phyloP scores from a whole-genome alignment of 2,888 invertebrate species.

The Aproaerema taeniolella region DNA sequence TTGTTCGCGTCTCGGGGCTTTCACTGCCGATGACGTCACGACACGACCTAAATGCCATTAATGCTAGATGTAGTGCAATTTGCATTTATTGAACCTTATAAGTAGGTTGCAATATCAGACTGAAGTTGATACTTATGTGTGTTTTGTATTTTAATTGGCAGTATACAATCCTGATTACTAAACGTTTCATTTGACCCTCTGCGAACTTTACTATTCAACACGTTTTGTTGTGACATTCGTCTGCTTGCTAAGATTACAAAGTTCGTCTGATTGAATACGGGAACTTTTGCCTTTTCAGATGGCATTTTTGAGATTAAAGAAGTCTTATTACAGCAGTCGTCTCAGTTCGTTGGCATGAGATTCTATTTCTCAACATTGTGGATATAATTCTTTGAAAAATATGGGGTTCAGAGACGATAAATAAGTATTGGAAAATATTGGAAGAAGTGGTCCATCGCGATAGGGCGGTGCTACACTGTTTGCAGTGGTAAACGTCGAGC shows the following conservation, averaged over 20 bases:
- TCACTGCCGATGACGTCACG: constrained; percentile 64
- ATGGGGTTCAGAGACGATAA: background rate
- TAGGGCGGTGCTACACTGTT: constrained; percentile 36
- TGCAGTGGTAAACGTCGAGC: constrained; percentile 31
- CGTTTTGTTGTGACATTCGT: background rate
- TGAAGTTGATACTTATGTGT: background rate
- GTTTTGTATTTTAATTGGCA: background rate
- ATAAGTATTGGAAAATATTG: background rate
- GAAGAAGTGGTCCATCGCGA: constrained; percentile 29
- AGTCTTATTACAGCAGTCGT: background rate
- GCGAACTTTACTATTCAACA: background rate
- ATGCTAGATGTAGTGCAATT: constrained; percentile 57
- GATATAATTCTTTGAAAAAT: background rate
- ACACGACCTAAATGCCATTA: constrained; percentile 12
- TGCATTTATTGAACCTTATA: constrained; percentile 42
- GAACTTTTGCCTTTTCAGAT: background rate
- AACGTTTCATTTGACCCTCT: background rate
- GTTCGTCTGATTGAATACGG: background rate
- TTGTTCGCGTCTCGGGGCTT: constrained; percentile 64
- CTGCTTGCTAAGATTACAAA: too few species aligned
- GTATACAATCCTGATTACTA: background rate
- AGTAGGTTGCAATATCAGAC: background rate
- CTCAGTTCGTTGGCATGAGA: background rate
- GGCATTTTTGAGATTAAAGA: too few species aligned
- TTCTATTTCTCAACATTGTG: background rate